Base-by-base conservation (phyloP, 2,797 vertebrate species). In the Syndactyla subalaris region DNA sequence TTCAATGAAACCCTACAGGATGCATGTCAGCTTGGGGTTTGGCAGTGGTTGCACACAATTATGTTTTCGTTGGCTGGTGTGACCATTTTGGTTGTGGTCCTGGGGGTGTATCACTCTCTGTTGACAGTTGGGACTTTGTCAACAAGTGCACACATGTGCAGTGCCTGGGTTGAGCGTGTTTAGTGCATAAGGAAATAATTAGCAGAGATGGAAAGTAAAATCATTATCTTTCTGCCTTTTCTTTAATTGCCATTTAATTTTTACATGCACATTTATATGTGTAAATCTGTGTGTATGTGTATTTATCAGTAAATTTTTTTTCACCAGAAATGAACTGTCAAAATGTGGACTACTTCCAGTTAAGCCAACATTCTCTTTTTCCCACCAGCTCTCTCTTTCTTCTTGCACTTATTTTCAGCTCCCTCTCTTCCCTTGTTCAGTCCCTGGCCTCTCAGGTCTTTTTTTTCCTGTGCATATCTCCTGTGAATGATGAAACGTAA, bases 11-110 rank as follows among this genome's bases (percentile, higher is more conserved):
- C 51, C 70, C 52, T 73, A 30, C 83, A 61, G 82, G 87, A 92
- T 86, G 61, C 84, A 55, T 86, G 85, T 93, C 91, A 84, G 79
- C 74, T 86, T 88, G 85, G 79, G 85, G 78, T 85, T 95, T 96
- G 95, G 92, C 89, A 83, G 79, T 23, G 70, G 34, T n/a, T 89
- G 70, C 48, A 41, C 76, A 66, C 57, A 73, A 15, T 62, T 88
- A 46, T 96, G 79, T 96, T 96, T 61, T 94, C 12, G 1, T 96
- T 97, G 95, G 95, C 95, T 78, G 73, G 58, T 75, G 89, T 85
- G 63, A 23, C 79, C 66, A 26, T 86, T 91, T 81, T 87, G 74
- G 80, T 91, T 82, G 81, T 77, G 82, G 77, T 78, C 73, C 19
- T n/a, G 27, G 51, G 92, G 54, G 5, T 80, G 36, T 93, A 81